phyloP scores from a whole-genome alignment of 2,797 vertebrate genomes.

The Siniperca scherzeri region DNA sequence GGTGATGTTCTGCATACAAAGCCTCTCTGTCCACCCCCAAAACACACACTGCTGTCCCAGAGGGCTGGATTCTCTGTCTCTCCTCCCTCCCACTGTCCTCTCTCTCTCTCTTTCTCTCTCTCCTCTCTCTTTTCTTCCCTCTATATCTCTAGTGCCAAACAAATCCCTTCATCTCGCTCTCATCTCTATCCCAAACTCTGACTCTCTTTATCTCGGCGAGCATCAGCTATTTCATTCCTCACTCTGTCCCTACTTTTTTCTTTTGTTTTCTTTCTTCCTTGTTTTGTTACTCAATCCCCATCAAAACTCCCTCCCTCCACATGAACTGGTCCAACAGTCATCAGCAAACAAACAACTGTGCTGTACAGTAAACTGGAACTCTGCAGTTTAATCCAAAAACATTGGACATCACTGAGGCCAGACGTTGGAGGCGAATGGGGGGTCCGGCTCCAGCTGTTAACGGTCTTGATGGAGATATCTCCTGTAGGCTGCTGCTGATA shows the following conservation, averaged over 20 bases:
- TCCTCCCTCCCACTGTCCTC: conserved; percentile 72
- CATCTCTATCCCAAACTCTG: conserved; percentile 45
- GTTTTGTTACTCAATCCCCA: conserved; percentile 19
- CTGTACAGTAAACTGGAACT: conserved; percentile 17
- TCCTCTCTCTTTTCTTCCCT: conserved; percentile 31
- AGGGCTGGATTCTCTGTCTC: conserved; percentile 75
- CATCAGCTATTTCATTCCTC: conserved; percentile 33
- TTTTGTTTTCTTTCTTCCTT: conserved; percentile 32
- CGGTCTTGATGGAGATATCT: conserved; percentile 41
- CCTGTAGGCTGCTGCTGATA: conserved; percentile 5
- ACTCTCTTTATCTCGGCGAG: conserved; percentile 32
- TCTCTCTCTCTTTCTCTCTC: conserved; percentile 40
- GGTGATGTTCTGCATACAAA: conserved; percentile 77
- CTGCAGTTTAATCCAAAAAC: conserved; percentile 17
- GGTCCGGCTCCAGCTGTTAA: background rate
- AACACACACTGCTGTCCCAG: conserved; percentile 70
- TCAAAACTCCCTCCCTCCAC: conserved; percentile 39
- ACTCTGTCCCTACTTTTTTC: background rate
- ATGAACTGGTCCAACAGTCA: conserved; percentile 42
- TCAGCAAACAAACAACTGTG: conserved; percentile 39
- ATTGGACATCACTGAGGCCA: conserved; percentile 7
- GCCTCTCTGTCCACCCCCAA: conserved; percentile 77
- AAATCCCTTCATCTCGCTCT: conserved; percentile 64
- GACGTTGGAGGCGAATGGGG: background rate
- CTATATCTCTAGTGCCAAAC: conserved; percentile 48